A percentile compares a stretch with the other conserved stretches of the same genome.
phyloP scores from a whole-genome alignment of 2,113 vertebrate genomes.

The Nettapus auritus region DNA sequence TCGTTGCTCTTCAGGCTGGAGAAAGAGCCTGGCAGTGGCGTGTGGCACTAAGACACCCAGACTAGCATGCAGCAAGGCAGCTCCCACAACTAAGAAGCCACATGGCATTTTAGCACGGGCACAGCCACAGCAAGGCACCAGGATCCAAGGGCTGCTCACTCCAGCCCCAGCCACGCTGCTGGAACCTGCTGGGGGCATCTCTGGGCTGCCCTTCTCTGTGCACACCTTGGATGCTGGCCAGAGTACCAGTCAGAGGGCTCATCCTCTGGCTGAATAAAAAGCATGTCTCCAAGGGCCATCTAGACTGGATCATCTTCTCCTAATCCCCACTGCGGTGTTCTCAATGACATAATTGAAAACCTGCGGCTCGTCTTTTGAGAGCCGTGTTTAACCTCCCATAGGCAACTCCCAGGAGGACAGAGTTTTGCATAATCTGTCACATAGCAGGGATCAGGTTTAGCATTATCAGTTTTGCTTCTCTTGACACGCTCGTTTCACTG shows the following conservation, averaged over 20 bases:
- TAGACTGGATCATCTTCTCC: not conserved
- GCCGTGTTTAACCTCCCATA: not conserved
- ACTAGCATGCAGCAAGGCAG: not conserved
- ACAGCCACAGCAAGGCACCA: fast-evolving
- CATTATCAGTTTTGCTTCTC: conserved; percentile 17
- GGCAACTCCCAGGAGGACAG: conserved; percentile 7
- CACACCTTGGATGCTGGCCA: not conserved
- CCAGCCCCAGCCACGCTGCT: not conserved
- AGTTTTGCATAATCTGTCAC: conserved; percentile 27
- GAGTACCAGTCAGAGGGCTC: not conserved
- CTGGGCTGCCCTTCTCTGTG: conserved; percentile 5
- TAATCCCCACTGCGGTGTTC: not conserved
- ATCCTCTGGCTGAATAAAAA: not conserved
- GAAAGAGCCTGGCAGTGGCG: not conserved
- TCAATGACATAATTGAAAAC: conserved; percentile 41
- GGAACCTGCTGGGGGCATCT: not conserved
- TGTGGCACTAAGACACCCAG: not conserved
- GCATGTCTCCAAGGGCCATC: not conserved
- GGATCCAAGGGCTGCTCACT: not conserved
- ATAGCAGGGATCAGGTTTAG: not conserved
- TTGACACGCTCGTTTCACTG: not conserved
- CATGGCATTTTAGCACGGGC: not conserved
- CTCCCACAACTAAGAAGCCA: not conserved
- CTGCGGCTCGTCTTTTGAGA: conserved; percentile 17
- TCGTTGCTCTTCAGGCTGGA: not conserved